These are phyloP conservation scores for Zapus hudsonius DNA, from an alignment of 2,113 vertebrate species.

Conservation along the genomic window DNA sequence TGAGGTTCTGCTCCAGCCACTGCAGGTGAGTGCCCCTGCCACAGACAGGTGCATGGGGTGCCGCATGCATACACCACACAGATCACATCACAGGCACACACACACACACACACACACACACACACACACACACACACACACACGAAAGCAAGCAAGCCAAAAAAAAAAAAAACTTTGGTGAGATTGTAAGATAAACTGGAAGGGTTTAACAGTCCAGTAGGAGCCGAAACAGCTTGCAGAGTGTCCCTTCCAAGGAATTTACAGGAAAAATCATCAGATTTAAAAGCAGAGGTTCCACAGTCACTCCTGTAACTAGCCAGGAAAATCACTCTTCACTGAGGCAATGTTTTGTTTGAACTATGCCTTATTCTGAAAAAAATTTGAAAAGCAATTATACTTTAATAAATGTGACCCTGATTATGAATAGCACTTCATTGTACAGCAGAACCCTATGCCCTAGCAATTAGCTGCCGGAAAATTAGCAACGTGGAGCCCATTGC, in stretches of 20 bases:
- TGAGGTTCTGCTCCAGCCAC: too few relatives aligned
- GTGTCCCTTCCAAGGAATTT: not conserved
- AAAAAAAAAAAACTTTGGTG: not conserved
- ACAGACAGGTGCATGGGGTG: too few relatives aligned
- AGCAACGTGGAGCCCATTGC: slow-evolving; percentile 53
- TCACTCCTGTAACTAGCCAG: slow-evolving; percentile 62
- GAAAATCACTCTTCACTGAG: slow-evolving; percentile 69
- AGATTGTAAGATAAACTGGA: not conserved
- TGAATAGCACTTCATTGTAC: slow-evolving; percentile 56
- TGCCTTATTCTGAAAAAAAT: slow-evolving; percentile 72
- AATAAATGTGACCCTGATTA: slow-evolving; percentile 67
- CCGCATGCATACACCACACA: too few relatives aligned
- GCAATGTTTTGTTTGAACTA: slow-evolving; percentile 77
- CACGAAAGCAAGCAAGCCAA: too few relatives aligned
- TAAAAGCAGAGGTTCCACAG: not conserved
- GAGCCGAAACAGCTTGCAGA: not conserved
- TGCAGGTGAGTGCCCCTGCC: too few relatives aligned
- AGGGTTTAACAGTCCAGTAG: not conserved
- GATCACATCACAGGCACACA: too few relatives aligned
- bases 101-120: too few relatives aligned
- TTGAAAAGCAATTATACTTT: slow-evolving; percentile 76
- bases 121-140: not conserved
- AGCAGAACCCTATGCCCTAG: slow-evolving; percentile 54
- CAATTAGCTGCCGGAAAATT: slow-evolving; percentile 73
- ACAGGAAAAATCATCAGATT: slow-evolving; percentile 23